Conservation (phyloP, 2,797 vertebrate genomes). For the Crocodylus rhombifer region DNA sequence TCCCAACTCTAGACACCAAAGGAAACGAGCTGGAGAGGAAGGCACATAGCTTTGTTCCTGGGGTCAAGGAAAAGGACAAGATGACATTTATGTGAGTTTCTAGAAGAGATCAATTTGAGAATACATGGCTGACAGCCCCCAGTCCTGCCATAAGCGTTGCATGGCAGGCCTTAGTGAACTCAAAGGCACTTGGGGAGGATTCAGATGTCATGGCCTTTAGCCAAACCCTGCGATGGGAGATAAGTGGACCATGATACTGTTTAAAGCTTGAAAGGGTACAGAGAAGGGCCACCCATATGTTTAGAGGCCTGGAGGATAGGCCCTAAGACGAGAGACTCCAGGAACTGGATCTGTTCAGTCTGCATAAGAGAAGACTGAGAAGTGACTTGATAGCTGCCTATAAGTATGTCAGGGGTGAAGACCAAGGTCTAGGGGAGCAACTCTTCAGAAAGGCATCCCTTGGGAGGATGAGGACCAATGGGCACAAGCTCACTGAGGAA, state of each 20-base stretch:
- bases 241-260: constrained; percentile 31
- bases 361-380: too few species aligned
- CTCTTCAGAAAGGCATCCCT: too few species aligned
- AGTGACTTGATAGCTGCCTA: too few species aligned
- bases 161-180: not conserved
- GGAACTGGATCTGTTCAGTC: too few species aligned
- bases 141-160: not conserved
- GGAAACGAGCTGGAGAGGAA: not conserved
- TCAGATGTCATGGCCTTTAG: constrained; percentile 32
- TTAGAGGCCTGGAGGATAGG: too few species aligned
- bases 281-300: too few species aligned
- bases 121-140: not conserved
- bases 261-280: not conserved
- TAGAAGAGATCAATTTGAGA: not conserved
- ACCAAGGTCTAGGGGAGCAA: too few species aligned
- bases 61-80: not conserved
- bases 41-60: not conserved
- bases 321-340: too few species aligned
- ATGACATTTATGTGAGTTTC: not conserved
- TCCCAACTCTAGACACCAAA: not conserved
- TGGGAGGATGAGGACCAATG: too few species aligned
- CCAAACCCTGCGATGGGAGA: not conserved
- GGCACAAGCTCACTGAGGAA: too few species aligned
- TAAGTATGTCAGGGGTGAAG: too few species aligned
- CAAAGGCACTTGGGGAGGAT: not conserved